Evolutionary conservation across 2,797 vertebrate genomes (phyloP).

Genomic region (Acrossocheilus wenchowensis): DNA sequence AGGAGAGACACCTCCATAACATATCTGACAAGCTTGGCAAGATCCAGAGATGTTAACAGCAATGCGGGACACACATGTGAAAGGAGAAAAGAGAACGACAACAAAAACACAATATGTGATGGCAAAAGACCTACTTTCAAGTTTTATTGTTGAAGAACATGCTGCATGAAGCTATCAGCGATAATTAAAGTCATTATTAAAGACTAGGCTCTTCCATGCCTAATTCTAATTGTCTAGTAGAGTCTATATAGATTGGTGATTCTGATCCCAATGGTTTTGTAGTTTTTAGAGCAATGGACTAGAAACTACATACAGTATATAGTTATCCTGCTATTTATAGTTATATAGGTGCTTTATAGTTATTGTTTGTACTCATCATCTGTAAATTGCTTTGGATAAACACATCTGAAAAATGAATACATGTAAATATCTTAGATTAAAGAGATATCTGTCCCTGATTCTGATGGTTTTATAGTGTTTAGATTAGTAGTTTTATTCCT

Average conservation of each 20-base stretch:
- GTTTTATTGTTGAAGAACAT: neutral
- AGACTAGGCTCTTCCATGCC: neutral
- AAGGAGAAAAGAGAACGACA: conserved; percentile 2
- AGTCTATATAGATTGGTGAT: neutral
- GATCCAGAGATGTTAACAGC: conserved; percentile 18
- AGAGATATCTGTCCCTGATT: neutral
- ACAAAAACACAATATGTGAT: neutral
- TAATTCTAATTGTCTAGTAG: neutral
- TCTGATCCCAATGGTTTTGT: neutral
- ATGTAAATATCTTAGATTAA: neutral
- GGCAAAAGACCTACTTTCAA: neutral
- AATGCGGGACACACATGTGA: too few species aligned
- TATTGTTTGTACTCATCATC: neutral
- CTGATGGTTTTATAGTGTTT: neutral
- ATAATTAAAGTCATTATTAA: neutral
- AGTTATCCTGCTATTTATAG: too few species aligned
- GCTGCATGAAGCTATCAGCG: neutral
- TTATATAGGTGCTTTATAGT: too few species aligned
- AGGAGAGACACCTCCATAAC: conserved; percentile 27
- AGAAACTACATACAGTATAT: neutral
- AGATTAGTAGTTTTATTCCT: neutral
- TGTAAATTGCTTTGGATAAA: neutral
- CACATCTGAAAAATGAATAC: neutral
- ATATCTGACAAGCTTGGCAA: neutral
- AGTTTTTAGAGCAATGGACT: neutral